phyloP scores from a whole-genome alignment of 1,140 invertebrate species.

The Chrysopa pallens region DNA sequence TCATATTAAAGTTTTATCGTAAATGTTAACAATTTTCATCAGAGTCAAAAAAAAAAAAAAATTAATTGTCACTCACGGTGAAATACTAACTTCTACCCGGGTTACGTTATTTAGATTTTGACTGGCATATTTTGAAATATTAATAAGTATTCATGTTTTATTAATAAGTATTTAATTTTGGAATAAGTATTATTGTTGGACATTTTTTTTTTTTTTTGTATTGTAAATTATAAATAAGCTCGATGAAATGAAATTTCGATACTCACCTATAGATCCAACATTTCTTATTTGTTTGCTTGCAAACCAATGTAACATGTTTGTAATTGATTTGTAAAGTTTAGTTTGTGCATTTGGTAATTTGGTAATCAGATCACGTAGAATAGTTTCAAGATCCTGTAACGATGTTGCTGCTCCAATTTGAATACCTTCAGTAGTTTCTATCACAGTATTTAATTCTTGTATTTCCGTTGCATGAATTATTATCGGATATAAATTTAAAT shows the following conservation, averaged over 20 bases:
- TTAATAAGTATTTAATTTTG: too few relatives aligned
- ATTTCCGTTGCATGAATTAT: constrained; percentile 61
- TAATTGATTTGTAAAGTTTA: constrained; percentile 50
- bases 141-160: too few relatives aligned
- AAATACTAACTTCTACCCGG: too few relatives aligned
- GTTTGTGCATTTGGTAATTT: constrained; percentile 39
- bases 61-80: too few relatives aligned
- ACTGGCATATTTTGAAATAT: too few relatives aligned
- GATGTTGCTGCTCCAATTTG: constrained; percentile 67
- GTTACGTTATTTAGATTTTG: too few relatives aligned
- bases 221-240: too few relatives aligned
- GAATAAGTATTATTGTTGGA: too few relatives aligned
- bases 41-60: too few relatives aligned
- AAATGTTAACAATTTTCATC: too few relatives aligned
- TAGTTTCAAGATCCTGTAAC: constrained; percentile 48
- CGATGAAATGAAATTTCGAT: constrained; percentile 21
- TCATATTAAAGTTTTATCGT: too few relatives aligned
- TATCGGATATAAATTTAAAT: constrained; percentile 63
- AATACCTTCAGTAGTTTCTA: constrained; percentile 33
- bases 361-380: constrained; percentile 36
- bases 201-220: too few relatives aligned
- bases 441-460: constrained; percentile 42
- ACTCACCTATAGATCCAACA: constrained; percentile 66
- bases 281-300: constrained; percentile 87
- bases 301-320: constrained; percentile 85